Percentiles rank a stretch among this genome's conserved stretches.
Conservation (phyloP, 2,113 vertebrate genomes). For the Boulengeromyrus knoepffleri region DNA sequence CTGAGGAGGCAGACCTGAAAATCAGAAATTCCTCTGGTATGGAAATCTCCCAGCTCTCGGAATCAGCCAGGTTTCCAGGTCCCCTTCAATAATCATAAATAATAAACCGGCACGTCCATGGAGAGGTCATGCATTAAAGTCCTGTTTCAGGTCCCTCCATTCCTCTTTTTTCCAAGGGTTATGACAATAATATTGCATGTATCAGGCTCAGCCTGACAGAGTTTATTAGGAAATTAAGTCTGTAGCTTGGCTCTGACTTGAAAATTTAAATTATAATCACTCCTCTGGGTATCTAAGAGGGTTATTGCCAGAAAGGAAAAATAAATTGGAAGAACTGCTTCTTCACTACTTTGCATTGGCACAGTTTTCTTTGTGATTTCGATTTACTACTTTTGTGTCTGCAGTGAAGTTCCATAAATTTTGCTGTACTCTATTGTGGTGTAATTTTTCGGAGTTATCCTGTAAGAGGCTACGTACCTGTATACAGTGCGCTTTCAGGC, state of each 20-base stretch:
- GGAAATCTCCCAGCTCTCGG: constrained; percentile 67
- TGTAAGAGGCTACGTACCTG: not conserved
- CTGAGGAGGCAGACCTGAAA: constrained; percentile 72
- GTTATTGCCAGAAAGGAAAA: constrained; percentile 63
- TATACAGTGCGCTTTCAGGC: not conserved
- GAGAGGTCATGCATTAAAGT: constrained; percentile 66
- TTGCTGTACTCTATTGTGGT: not conserved
- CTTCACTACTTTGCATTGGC: constrained; percentile 53
- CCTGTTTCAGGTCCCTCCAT: constrained; percentile 48
- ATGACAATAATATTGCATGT: constrained; percentile 60
- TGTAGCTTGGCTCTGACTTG: constrained; percentile 61
- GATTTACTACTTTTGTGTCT: constrained; percentile 39
- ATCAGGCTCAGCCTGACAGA: constrained; percentile 59
- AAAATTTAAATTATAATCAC: constrained; percentile 77
- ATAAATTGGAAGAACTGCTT: constrained; percentile 65
- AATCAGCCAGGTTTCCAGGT: constrained; percentile 50
- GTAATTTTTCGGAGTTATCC: not conserved
- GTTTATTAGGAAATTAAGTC: constrained; percentile 66
- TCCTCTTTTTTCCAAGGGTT: constrained; percentile 59
- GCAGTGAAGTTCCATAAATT: constrained; percentile 32
- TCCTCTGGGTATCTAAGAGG: constrained; percentile 55
- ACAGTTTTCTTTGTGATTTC: constrained; percentile 43
- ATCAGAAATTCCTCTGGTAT: constrained; percentile 73
- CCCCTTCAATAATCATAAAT: constrained; percentile 72
- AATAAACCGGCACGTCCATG: constrained; percentile 65